A percentile compares a stretch with the other conserved stretches of the same genome.
Conservation (phyloP, 23 tunicate genomes). For the Botrylloides violaceus region DNA sequence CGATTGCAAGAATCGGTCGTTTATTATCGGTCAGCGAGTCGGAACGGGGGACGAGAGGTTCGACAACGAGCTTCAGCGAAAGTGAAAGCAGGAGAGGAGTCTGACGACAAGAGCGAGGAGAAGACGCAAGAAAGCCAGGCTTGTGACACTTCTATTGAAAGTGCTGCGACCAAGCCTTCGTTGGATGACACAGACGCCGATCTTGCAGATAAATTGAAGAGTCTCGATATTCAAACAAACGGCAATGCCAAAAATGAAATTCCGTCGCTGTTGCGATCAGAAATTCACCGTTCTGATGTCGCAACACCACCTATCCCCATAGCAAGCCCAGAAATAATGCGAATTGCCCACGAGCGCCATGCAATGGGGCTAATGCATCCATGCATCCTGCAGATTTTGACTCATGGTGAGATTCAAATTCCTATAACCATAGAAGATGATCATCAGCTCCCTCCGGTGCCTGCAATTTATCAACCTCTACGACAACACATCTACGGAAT, state of each 20-base stretch:
- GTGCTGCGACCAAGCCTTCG: background rate
- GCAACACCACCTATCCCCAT: constrained; percentile 4
- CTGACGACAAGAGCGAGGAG: background rate
- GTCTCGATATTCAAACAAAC: background rate
- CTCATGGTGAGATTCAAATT: constrained; percentile 28
- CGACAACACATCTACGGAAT: constrained; percentile 48
- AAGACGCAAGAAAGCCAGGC: background rate
- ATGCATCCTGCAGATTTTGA: background rate
- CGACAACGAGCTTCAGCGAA: constrained; percentile 5
- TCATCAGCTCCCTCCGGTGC: constrained; percentile 24
- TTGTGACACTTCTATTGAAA: background rate
- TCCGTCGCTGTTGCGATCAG: constrained; percentile 6
- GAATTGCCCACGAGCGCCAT: constrained; percentile 16
- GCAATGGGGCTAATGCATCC: constrained; percentile 22
- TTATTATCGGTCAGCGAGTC: constrained; percentile 29
- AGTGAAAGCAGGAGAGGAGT: constrained; percentile 4
- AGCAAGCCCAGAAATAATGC: constrained; percentile 10
- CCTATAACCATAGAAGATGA: constrained; percentile 33
- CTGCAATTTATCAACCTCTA: constrained; percentile 23
- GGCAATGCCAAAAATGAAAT: background rate
- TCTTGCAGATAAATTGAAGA: background rate
- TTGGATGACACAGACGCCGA: background rate
- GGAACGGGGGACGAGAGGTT: constrained; percentile 28
- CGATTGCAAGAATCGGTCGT: constrained; percentile 24
- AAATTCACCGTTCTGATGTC: background rate